Base-by-base conservation (phyloP, 2,888 invertebrate genomes). In the Harpalus rufipes region DNA sequence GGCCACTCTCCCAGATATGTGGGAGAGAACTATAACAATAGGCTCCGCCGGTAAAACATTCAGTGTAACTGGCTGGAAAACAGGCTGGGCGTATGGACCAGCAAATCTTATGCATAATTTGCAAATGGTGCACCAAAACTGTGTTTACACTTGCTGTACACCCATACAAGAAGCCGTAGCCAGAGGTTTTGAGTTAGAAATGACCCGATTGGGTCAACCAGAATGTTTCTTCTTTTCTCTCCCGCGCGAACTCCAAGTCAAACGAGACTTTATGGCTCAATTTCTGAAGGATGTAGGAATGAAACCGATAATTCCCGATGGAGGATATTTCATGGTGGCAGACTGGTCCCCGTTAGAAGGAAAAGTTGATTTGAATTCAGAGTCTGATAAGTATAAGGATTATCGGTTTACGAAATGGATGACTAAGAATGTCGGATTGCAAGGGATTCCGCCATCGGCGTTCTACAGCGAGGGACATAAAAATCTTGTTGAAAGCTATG, bases 1-100 rank as follows among this genome's bases (percentile, higher is more conserved):
- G 85, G 98, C 97, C 0, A 96, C 97, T 0, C 90, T 99, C 7
- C 99, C 99, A 0, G 98, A 92, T 14, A 99, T 99, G 99, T 99
- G 98, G 96, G 98, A 99, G 87, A 93, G 99, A 25, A 99, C 99
- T 0, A 95, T 99, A 51, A 99, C 99, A 0, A 95, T 99, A 86
- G 98, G 99, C 0, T 99, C 98, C 21, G 99, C 98, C 0, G 99
- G 99, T 0, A 99, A 99, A 93, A 97, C 98, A 0, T 99, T 99
- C 92, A 98, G 98, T 81, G 97, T 98, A 12, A 99, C 99, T 0
- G 99, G 99, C 3, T 98, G 98, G 98, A 98, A 96, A 93, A 94
- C 95, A 2, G 99, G 99, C 80, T 99, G 99, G 99, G 97, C 97
- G 0, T 97, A 98, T 90, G 99, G 96, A 0, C 98, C 99, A 0